Base-by-base conservation (phyloP, 2,113 vertebrate genomes). In the Phalacrocorax carbo region DNA sequence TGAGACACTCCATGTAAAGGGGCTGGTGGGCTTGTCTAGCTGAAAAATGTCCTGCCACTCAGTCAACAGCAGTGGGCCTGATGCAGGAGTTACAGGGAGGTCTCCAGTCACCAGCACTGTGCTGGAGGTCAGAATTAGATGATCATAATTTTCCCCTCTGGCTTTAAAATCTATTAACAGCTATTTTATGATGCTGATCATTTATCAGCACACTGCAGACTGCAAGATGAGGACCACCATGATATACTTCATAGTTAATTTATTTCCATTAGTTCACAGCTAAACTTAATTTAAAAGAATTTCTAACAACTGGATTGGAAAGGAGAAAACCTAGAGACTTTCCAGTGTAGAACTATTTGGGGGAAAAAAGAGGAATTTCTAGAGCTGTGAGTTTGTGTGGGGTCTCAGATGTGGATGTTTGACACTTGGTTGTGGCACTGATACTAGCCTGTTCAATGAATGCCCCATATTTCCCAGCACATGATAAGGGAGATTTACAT, bases 91-190 rank as follows among this genome's bases (percentile, higher is more conserved):
- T 69, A 2, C 38, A 36, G 34, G 5, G 19, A 15, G 4, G 7
- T 38, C 72, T 73, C 79, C 88, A 64, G 60, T 55, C 71, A 69
- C 60, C 82, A 94, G 79, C 5, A 3, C 85, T 60, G 57, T 44
- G 68, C 71, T 61, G 64, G 76, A 93, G 85, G 88, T 92, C 88
- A 88, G 72, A 90, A 93, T 92, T 70, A 88, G 90, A 93, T 66
- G 68, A 92, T 78, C 51, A 40, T 90, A 55, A 92, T 92, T 96
- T 88, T 68, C 64, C 87, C 92, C 90, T 93, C 90, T 94, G 96
- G 96, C 90, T 94, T 94, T 95, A 95, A 96, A 95, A 94, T 64
- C 96, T 81, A 92, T 97, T 96, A 96, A 71, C 54, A 90, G 95
- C 90, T 93, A 71, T 86, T 97, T 96, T 86, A 96, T 15, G 16